Evolutionary conservation across 2,888 invertebrate species (phyloP).

Genomic region (Acleris emargana): DNA sequence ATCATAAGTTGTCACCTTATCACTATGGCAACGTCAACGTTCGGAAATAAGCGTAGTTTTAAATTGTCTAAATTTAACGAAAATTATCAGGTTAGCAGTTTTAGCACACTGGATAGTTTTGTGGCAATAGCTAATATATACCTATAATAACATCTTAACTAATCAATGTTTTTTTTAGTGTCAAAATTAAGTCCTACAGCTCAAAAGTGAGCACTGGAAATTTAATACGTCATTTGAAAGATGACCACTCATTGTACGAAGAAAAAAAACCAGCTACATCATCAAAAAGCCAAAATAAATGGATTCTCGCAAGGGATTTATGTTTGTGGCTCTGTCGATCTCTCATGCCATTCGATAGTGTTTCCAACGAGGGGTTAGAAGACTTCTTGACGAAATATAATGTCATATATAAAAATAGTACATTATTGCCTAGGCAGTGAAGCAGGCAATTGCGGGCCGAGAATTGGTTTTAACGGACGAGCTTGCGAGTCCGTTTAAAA

Average conservation of each 20-base stretch:
- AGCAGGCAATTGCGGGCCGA: too few relatives aligned
- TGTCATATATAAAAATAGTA: not conserved
- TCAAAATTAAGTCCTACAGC: not conserved
- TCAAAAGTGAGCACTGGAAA: constrained; percentile 1
- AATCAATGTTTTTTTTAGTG: not conserved
- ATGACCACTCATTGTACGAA: not conserved
- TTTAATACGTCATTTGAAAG: not conserved
- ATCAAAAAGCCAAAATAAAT: not conserved
- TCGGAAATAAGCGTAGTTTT: too few relatives aligned
- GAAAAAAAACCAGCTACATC: not conserved
- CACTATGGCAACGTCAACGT: too few relatives aligned
- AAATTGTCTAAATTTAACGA: too few relatives aligned
- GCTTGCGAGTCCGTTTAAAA: too few relatives aligned
- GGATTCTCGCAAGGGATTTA: not conserved
- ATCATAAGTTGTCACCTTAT: too few relatives aligned
- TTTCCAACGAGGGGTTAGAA: not conserved
- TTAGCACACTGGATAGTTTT: too few relatives aligned
- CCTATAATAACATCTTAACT: not conserved
- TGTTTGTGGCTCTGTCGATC: not conserved
- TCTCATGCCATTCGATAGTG: not conserved
- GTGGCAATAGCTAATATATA: too few relatives aligned
- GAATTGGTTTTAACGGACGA: too few relatives aligned
- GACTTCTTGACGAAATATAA: constrained; percentile 1
- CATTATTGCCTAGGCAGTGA: too few relatives aligned
- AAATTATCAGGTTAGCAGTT: too few relatives aligned